These are phyloP conservation scores for Arizona elegans DNA, from an alignment of 2,113 vertebrate species.

Conservation along the genomic window DNA sequence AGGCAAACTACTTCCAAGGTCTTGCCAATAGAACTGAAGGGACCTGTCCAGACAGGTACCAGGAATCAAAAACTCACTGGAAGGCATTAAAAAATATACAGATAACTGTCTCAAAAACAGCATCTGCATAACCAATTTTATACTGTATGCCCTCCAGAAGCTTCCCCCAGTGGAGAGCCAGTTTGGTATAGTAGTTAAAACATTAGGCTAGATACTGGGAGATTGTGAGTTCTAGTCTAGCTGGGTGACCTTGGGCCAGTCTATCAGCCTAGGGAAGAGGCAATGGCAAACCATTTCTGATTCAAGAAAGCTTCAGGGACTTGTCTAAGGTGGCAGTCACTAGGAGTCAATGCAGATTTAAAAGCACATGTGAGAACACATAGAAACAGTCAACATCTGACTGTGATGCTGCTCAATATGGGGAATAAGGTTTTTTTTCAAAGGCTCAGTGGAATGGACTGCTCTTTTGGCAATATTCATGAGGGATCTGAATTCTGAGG, in stretches of 20 bases:
- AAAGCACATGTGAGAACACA: neutral
- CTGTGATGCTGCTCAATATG: neutral
- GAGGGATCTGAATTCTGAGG: neutral
- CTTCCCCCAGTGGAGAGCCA: neutral
- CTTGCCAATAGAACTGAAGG: neutral
- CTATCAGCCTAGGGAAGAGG: neutral
- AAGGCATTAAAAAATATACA: neutral
- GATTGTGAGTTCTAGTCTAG: neutral
- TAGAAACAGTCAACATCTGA: neutral
- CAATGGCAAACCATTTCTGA: neutral
- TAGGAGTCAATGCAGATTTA: neutral
- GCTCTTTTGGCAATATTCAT: neutral
- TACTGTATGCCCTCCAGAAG: neutral
- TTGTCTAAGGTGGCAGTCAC: neutral
- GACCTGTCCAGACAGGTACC: neutral
- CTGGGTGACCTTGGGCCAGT: neutral
- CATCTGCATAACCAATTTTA: neutral
- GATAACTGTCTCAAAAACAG: neutral
- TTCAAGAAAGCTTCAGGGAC: neutral
- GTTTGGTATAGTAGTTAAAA: neutral
- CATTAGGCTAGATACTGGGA: neutral
- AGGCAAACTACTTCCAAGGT: neutral
- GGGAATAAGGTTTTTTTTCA: neutral
- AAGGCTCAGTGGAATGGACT: neutral
- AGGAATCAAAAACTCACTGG: neutral